These are phyloP conservation scores for Mantis religiosa DNA, from an alignment of 2,888 invertebrate species.

Conservation along the genomic window DNA sequence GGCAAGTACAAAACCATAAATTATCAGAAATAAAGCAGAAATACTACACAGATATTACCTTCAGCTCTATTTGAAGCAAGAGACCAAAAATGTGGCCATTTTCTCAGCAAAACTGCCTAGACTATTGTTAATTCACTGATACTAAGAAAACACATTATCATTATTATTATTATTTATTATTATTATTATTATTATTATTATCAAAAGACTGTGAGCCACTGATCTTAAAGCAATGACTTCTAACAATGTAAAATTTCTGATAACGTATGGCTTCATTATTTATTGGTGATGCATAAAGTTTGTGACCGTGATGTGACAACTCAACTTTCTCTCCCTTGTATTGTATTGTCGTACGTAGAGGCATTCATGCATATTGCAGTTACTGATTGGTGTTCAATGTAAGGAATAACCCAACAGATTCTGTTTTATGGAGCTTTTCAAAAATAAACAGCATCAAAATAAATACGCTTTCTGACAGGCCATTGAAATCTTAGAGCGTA, in stretches of 20 bases:
- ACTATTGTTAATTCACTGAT: not conserved
- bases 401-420: not conserved
- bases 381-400: not conserved
- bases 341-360: not conserved
- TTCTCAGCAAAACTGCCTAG: not conserved
- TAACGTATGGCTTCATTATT: not conserved
- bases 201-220: too few relatives aligned
- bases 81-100: not conserved
- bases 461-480: not conserved
- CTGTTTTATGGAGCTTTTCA: not conserved
- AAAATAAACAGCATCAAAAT: not conserved
- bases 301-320: not conserved
- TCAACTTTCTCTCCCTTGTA: not conserved
- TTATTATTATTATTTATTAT: too few relatives aligned
- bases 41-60: not conserved
- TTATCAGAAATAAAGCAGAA: not conserved
- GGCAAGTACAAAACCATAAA: not conserved
- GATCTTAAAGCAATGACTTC: not conserved
- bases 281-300: not conserved
- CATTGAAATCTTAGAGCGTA: too few relatives aligned
- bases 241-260: not conserved
- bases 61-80: not conserved
- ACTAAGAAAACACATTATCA: not conserved
- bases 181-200: too few relatives aligned
- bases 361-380: not conserved